A percentile compares a stretch with the other conserved stretches of the same genome.
phyloP scores from a whole-genome alignment of 2,888 invertebrate genomes.

The Myopa testacea region DNA sequence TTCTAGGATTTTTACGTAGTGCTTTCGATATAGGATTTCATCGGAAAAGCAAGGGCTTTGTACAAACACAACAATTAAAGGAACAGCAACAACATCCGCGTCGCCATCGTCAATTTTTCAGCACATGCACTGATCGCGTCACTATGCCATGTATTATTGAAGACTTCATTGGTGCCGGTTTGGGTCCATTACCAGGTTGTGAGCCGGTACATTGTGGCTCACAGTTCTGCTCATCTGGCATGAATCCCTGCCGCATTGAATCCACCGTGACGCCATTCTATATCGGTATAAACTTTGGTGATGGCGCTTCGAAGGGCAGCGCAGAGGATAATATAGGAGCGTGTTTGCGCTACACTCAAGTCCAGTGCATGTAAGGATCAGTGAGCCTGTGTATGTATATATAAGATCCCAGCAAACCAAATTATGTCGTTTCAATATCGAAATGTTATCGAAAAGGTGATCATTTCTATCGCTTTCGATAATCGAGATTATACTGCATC shows the following conservation, averaged over 20 bases:
- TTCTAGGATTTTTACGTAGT: slow-evolving; percentile 63
- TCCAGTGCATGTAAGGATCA: slow-evolving; percentile 72
- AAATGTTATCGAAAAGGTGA: too few relatives aligned
- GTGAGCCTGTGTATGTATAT: too few relatives aligned
- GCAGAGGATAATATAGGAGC: slow-evolving; percentile 87
- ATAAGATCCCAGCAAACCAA: too few relatives aligned
- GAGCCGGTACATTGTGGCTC: slow-evolving; percentile 84
- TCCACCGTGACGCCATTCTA: slow-evolving; percentile 82
- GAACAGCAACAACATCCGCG: slow-evolving; percentile 37
- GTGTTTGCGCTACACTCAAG: slow-evolving; percentile 80
- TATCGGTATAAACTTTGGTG: slow-evolving; percentile 82
- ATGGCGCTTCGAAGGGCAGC: slow-evolving; percentile 74
- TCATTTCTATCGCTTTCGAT: too few relatives aligned
- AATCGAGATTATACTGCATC: too few relatives aligned
- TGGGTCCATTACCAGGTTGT: slow-evolving; percentile 70
- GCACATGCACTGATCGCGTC: slow-evolving; percentile 77
- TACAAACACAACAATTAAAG: not conserved
- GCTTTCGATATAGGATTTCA: slow-evolving; percentile 57
- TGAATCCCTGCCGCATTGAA: slow-evolving; percentile 73
- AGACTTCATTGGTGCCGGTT: slow-evolving; percentile 76
- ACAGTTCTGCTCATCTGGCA: slow-evolving; percentile 74
- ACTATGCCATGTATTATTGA: slow-evolving; percentile 87
- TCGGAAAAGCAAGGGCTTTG: slow-evolving; percentile 19
- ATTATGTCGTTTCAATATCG: too few relatives aligned
- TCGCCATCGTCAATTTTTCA: slow-evolving; percentile 55